A percentile compares a stretch with the other conserved stretches of the same genome.
Evolutionary conservation across 1,140 invertebrate genomes (phyloP).

Genomic region (Pantala flavescens): DNA sequence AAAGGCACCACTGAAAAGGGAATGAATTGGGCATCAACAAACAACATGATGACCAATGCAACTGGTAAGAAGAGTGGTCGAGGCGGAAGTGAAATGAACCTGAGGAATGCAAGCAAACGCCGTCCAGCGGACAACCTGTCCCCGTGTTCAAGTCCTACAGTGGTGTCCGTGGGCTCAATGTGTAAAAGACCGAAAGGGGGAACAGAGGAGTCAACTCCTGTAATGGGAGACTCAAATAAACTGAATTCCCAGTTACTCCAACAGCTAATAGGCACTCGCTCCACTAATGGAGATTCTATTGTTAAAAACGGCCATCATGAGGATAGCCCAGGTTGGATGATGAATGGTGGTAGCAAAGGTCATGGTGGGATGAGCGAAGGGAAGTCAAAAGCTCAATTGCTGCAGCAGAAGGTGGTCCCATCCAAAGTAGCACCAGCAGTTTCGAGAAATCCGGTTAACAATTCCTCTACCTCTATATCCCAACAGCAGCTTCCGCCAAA

Average conservation of each 20-base stretch:
- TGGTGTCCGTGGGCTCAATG: neutral
- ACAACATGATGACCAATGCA: slow-evolving; percentile 20
- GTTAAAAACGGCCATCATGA: slow-evolving; percentile 15
- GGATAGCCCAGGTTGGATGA: slow-evolving; percentile 21
- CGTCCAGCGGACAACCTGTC: slow-evolving; percentile 22
- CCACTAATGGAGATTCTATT: slow-evolving; percentile 14
- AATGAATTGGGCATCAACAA: slow-evolving; percentile 22
- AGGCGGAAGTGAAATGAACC: slow-evolving; percentile 1
- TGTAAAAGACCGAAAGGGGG: neutral
- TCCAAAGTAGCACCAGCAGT: slow-evolving; percentile 24
- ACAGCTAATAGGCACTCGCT: slow-evolving; percentile 32
- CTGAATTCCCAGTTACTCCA: slow-evolving; percentile 38
- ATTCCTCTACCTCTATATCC: slow-evolving; percentile 19
- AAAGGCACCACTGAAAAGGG: slow-evolving; percentile 27
- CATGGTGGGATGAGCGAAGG: slow-evolving; percentile 12
- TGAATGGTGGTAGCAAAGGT: slow-evolving; percentile 21
- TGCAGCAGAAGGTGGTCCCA: slow-evolving; percentile 30
- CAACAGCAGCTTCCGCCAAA: neutral
- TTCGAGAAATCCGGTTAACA: slow-evolving; percentile 20
- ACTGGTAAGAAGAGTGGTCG: neutral
- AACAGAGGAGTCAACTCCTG: neutral
- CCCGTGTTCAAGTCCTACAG: slow-evolving; percentile 23
- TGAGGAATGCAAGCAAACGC: slow-evolving; percentile 27
- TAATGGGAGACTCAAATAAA: slow-evolving; percentile 24
- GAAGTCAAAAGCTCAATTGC: slow-evolving; percentile 29